These are phyloP conservation scores for Norana najaformis DNA, from an alignment of 2,888 invertebrate species.

Conservation along the genomic window DNA sequence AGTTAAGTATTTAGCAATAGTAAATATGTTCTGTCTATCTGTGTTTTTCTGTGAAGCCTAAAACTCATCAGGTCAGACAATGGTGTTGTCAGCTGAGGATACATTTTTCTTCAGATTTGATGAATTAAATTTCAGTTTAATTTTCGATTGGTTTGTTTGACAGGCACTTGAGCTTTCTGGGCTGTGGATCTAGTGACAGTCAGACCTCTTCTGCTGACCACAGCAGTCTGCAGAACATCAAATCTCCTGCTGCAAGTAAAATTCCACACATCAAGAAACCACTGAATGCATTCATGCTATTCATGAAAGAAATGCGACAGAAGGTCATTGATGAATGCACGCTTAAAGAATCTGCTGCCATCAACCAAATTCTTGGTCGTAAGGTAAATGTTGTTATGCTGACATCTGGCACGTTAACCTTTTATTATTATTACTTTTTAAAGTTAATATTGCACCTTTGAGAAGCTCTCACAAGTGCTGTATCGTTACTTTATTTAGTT, in stretches of 20 bases:
- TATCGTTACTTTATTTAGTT: too few relatives aligned
- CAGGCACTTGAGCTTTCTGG: constrained; percentile 23
- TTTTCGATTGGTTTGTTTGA: neutral
- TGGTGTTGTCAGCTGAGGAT: too few relatives aligned
- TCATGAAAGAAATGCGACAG: constrained; percentile 99
- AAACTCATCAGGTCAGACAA: neutral
- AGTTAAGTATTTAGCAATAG: neutral
- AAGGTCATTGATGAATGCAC: constrained; percentile 98
- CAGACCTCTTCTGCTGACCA: neutral
- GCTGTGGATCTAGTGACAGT: constrained; percentile 10
- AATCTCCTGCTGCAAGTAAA: constrained; percentile 43
- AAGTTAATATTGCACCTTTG: neutral
- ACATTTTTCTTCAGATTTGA: neutral
- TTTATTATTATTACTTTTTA: neutral
- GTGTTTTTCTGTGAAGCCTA: neutral
- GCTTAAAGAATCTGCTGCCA: constrained; percentile 96
- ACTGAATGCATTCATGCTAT: constrained; percentile 99
- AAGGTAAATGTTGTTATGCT: constrained; percentile 80
- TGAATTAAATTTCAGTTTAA: neutral
- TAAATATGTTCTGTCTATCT: neutral
- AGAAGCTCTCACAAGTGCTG: neutral
- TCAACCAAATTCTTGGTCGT: constrained; percentile 97
- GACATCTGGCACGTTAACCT: neutral
- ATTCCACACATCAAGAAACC: constrained; percentile 92
- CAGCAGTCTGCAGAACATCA: neutral